Evolutionary conservation across 2,888 invertebrate genomes (phyloP), one percentile per base, ranked within the genome.

Genomic region (Tenthredo scrophulariae): DNA sequence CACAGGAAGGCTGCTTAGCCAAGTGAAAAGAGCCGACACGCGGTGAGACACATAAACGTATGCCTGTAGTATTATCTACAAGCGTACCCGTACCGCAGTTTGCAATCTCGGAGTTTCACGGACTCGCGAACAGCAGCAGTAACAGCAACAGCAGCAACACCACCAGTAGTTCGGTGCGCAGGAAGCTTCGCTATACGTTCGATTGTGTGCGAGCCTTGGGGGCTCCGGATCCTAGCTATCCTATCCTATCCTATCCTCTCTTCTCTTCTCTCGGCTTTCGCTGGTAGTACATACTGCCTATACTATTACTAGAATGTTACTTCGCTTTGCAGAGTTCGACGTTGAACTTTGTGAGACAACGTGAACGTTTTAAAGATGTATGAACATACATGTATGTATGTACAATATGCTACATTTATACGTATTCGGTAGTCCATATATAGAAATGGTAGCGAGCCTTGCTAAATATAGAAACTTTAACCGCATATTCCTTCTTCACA

Each of bases 1-100:
- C 77, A 33, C 77, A 58, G 79, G 79, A 84, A 84, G 83, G 77
- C 85, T 77, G 84, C 54, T 75, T 72, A 80, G 79, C 82, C 43
- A 62, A 79, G 65, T 43, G 74, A 40, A 62, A 67, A 80, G 86
- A 84, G 18, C 43, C 37, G 37, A 72, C 84, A 77, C 18, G 43
- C 72, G 67, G 43, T 85, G 74, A 72, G 67, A 58, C n/a, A 74
- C 26, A 74, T 74, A 74, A 43, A 74, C 22, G 43, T 74, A 22
- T 43, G 43, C 18, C 10, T 74, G 72, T 84, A 84, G 67, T 40
- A 33, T 5, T 5, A 67, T 29, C 67, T 15, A 67, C 67, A 67
- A 29, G 67, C 67, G 33, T 18, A 67, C 22, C 62, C 7, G 29
- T 54, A 62, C 82, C 65, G 84, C 40, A 84, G 84, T 84, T 84